phyloP scores from a whole-genome alignment of 2,888 invertebrate species.

The Cancer borealis region DNA sequence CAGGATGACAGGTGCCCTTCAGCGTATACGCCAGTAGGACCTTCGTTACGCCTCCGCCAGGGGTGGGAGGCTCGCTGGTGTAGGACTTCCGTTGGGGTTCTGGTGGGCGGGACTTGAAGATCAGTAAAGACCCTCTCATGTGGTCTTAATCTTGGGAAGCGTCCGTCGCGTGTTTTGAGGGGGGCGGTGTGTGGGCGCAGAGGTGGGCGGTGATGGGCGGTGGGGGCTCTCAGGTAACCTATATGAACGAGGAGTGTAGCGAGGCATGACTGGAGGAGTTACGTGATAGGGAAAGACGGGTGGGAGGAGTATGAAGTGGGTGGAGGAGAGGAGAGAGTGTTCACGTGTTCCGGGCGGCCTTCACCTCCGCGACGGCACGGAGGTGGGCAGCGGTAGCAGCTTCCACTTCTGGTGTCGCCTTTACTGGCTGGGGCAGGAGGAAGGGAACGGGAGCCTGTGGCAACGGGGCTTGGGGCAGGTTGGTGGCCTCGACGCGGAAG shows the following conservation, averaged over 20 bases:
- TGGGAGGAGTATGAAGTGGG: background rate
- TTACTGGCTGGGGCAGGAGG: constrained; percentile 73
- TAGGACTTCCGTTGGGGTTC: background rate
- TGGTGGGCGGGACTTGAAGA: background rate
- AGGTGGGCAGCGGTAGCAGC: constrained; percentile 77
- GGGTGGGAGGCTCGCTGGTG: background rate
- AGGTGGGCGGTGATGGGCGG: background rate
- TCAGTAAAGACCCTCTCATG: background rate
- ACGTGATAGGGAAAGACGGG: background rate
- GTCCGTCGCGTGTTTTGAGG: background rate
- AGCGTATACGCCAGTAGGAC: background rate
- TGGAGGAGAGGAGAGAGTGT: background rate
- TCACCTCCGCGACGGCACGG: constrained; percentile 69
- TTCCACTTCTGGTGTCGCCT: constrained; percentile 77
- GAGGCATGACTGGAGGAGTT: background rate
- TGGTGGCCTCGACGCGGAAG: constrained; percentile 72
- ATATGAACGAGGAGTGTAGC: background rate
- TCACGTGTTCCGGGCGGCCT: constrained; percentile 61
- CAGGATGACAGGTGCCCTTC: background rate
- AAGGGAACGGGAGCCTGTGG: constrained; percentile 24
- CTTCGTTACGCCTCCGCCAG: background rate
- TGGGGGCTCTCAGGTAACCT: background rate
- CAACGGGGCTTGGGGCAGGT: constrained; percentile 68
- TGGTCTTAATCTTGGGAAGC: background rate
- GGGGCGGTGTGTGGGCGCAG: background rate